phyloP scores from a whole-genome alignment of 2,113 vertebrate genomes.

The Myodes glareolus region DNA sequence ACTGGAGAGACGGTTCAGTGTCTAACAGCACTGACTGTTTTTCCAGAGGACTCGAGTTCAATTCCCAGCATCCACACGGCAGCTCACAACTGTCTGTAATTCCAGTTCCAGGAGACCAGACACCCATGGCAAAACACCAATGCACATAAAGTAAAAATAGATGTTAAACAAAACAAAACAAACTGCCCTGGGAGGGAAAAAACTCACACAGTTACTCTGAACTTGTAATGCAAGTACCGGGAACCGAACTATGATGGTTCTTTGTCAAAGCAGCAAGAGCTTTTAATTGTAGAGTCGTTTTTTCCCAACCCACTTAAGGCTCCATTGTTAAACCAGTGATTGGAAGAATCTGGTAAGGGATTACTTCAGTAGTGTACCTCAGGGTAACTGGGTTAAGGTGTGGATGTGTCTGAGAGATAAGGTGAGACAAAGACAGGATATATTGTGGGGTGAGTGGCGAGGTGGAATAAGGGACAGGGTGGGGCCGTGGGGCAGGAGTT shows the following conservation, averaged over 20 bases:
- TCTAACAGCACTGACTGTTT: no score
- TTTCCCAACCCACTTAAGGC: background rate
- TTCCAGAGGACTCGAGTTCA: no score
- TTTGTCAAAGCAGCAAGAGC: no score
- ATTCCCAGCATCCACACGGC: no score
- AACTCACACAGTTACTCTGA: background rate
- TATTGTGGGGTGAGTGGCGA: background rate
- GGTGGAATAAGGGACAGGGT: background rate
- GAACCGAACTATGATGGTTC: no score
- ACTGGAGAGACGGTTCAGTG: no score
- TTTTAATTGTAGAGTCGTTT: no score
- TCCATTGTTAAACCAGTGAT: background rate
- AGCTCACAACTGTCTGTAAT: no score
- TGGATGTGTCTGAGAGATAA: background rate
- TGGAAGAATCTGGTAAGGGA: background rate
- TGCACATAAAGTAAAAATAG: background rate
- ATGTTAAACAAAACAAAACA: background rate
- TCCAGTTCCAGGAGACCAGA: no score
- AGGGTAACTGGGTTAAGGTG: background rate
- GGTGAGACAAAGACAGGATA: background rate
- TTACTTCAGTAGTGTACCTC: background rate
- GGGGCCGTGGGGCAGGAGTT: background rate
- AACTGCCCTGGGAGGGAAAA: background rate
- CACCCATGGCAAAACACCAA: no score
- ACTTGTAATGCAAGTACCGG: no score